These are phyloP conservation scores for Rana temporaria DNA, from an alignment of 2,113 vertebrate species.

Conservation along the genomic window DNA sequence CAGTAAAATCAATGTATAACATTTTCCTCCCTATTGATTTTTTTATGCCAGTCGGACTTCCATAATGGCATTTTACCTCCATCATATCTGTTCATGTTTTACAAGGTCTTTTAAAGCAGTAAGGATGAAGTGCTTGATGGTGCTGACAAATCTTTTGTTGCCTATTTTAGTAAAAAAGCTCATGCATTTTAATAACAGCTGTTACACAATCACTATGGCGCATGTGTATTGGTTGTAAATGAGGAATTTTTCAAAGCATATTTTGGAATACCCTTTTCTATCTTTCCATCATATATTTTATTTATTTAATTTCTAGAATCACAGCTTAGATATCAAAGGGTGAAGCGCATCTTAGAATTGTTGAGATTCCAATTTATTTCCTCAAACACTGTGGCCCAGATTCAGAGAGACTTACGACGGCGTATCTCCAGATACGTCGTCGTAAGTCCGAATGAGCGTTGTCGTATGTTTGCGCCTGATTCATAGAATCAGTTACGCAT, in stretches of 20 bases:
- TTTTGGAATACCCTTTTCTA: neutral
- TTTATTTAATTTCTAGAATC: neutral
- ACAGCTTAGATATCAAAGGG: too few species aligned
- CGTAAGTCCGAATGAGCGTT: too few species aligned
- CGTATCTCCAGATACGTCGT: too few species aligned
- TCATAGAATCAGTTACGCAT: too few species aligned
- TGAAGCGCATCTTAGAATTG: too few species aligned
- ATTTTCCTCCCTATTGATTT: conserved; percentile 56
- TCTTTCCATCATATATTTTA: neutral
- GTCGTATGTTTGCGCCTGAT: too few species aligned
- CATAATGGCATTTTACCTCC: conserved; percentile 58
- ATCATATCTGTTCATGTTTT: conserved; percentile 56
- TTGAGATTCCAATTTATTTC: too few species aligned
- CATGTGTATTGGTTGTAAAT: neutral
- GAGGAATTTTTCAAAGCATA: neutral
- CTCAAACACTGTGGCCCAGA: too few species aligned
- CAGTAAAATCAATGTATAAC: conserved; percentile 57
- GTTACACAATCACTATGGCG: conserved; percentile 22
- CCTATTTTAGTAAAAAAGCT: conserved; percentile 32
- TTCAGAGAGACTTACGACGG: too few species aligned
- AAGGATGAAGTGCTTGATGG: conserved; percentile 28
- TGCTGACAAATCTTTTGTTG: conserved; percentile 41
- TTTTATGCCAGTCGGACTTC: conserved; percentile 56
- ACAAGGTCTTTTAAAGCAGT: conserved; percentile 50
- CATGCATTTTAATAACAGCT: conserved; percentile 36